Evolutionary conservation across 2,113 vertebrate species (phyloP).

Genomic region (Myrmecobius fasciatus): DNA sequence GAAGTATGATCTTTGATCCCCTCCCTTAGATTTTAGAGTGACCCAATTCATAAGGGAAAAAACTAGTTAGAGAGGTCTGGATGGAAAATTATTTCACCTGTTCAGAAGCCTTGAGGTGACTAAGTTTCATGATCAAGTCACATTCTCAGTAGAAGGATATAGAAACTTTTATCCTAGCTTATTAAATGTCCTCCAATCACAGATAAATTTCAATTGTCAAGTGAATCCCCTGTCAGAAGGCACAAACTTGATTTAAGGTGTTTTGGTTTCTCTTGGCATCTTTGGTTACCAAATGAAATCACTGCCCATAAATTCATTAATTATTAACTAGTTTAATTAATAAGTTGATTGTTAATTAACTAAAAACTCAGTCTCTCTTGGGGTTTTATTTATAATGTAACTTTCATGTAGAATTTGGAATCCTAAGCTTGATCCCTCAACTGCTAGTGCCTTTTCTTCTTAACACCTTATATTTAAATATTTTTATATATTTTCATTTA

Average conservation of each 20-base stretch:
- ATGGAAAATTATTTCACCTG: not conserved
- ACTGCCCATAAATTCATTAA: not conserved
- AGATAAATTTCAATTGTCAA: not conserved
- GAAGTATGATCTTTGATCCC: too few species aligned
- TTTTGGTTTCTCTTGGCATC: not conserved
- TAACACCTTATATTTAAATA: too few species aligned
- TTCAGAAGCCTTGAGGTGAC: not conserved
- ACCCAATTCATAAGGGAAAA: not conserved
- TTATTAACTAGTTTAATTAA: too few species aligned
- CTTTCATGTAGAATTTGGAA: too few species aligned
- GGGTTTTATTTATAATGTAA: too few species aligned
- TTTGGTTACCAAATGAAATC: not conserved
- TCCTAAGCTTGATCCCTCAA: too few species aligned
- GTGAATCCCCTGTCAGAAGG: not conserved
- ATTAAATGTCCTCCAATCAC: not conserved
- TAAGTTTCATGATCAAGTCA: not conserved
- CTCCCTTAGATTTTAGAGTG: too few species aligned
- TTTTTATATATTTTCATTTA: too few species aligned
- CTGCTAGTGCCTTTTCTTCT: too few species aligned
- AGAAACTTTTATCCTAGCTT: not conserved
- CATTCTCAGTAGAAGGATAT: not conserved
- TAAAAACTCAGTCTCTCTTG: too few species aligned
- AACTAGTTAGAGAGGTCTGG: not conserved
- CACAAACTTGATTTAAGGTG: not conserved
- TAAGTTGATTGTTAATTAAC: too few species aligned